These are phyloP conservation scores for Gryon sp. DNA, from an alignment of 1,140 invertebrate species.

Conservation along the genomic window DNA sequence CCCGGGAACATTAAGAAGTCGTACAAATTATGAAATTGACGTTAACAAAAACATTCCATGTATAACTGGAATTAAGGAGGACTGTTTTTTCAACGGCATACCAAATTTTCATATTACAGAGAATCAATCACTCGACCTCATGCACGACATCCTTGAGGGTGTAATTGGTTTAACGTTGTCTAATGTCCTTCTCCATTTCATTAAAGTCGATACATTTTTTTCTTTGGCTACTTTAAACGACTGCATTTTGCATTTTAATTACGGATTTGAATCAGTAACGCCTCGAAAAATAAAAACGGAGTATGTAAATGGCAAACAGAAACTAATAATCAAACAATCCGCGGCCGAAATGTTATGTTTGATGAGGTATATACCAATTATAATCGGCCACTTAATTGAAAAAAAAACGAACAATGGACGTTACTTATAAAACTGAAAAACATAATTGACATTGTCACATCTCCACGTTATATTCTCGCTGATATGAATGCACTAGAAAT, in stretches of 20 bases:
- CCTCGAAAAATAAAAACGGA: conserved; percentile 10
- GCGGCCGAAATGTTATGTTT: conserved; percentile 39
- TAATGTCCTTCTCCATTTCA: conserved; percentile 5
- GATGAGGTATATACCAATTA: conserved; percentile 27
- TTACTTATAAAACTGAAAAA: conserved; percentile 15
- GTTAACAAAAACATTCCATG: not conserved
- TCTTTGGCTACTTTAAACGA: conserved; percentile 6
- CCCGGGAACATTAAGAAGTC: not conserved
- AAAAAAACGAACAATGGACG: conserved; percentile 23
- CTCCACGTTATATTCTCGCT: conserved; percentile 4
- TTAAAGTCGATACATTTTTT: not conserved
- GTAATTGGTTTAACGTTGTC: conserved; percentile 6
- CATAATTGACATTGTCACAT: conserved; percentile 13
- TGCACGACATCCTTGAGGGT: conserved; percentile 22
- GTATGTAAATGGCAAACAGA: conserved; percentile 4
- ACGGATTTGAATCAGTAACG: conserved; percentile 7
- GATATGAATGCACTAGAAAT: conserved; percentile 5
- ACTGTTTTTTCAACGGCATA: conserved; percentile 25
- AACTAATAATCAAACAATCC: conserved; percentile 19
- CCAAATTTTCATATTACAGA: conserved; percentile 21
- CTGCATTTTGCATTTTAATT: conserved; percentile 14
- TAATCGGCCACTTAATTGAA: conserved; percentile 26
- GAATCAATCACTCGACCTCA: conserved; percentile 18
- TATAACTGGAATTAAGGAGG: conserved; percentile 18
- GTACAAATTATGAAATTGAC: conserved; percentile 16